Conservation (phyloP, 2,113 vertebrate species). For the Vombatus ursinus region DNA sequence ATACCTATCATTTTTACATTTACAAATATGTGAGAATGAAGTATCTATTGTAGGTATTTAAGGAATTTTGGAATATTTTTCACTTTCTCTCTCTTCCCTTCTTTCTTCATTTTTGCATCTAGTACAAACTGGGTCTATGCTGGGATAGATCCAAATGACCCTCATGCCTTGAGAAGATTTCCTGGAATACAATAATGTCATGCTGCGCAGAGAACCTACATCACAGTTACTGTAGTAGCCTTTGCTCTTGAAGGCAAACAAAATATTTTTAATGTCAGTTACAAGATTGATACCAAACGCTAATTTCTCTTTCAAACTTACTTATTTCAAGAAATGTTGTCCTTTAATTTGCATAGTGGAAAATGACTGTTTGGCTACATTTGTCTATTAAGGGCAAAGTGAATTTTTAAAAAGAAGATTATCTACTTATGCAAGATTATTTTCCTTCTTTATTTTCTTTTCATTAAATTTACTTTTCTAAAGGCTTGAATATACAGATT, state of each 20-base stretch:
- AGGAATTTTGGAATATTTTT: neutral
- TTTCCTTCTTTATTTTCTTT: conserved; percentile 5
- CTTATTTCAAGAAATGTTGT: neutral
- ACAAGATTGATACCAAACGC: neutral
- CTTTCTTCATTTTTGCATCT: conserved; percentile 4
- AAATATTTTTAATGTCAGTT: neutral
- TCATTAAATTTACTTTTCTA: neutral
- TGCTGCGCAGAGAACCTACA: neutral
- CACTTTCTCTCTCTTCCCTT: neutral
- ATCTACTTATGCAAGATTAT: conserved; percentile 17
- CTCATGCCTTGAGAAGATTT: neutral
- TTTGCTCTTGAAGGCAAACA: neutral
- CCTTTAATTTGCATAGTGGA: neutral
- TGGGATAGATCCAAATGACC: conserved; percentile 23
- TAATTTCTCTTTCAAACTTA: neutral
- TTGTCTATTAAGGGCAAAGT: conserved; percentile 19
- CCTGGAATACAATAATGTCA: neutral
- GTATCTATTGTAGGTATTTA: neutral
- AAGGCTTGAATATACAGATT: neutral
- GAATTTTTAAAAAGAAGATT: neutral
- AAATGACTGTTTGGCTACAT: conserved; percentile 18
- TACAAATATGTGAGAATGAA: neutral
- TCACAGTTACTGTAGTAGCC: neutral
- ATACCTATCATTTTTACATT: neutral
- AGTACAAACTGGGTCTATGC: neutral